Evolutionary conservation across 2,113 vertebrate genomes (phyloP), one percentile per base, ranked within the genome.

Genomic region (Circaetus gallicus): DNA sequence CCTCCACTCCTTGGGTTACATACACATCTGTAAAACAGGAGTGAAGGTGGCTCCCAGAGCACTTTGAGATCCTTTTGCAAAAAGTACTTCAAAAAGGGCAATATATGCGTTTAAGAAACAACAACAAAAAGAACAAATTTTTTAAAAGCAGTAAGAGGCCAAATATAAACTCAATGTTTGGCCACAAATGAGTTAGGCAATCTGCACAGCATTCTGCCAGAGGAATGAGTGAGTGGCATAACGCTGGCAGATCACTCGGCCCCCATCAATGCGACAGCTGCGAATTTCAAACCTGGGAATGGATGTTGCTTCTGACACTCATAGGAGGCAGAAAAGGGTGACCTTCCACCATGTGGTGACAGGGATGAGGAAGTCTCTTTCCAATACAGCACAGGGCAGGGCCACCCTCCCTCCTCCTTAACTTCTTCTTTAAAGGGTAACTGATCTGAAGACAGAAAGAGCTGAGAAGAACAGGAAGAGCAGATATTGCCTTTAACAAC

Each of bases 311-410:
- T 12, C 70, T 47, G 45, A 82, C 11, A 8, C 28, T 40, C 9
- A 2, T 1, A 7, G 0, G 4, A 24, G 32, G 84, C 56, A 79
- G 47, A 22, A 49, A 31, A 59, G 17, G 29, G 74, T 15, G 45
- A 77, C 47, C 42, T 42, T 32, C n/a, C 47, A 34, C 38, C 1
- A 0, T 2, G 25, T 2, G 1, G 77, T 5, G 61, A 63, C 32
- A 38, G 45, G 21, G 36, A 67, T 16, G 29, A 76, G 59, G 59
- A 78, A 82, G 16, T 1, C 50, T 32, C 73, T 59, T 53, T 61
- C 82, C 31, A 56, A 11, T 7, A 15, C 66, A 65, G 5, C 31
- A 15, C 3, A 86, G 20, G 55, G 34, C 73, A 86, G 73, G 63
- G 69, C 34, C 40, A 81, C 36, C 69, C 32, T 93, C 77, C 86